Conservation (phyloP, 2,113 vertebrate species). For the Sitta europaea region DNA sequence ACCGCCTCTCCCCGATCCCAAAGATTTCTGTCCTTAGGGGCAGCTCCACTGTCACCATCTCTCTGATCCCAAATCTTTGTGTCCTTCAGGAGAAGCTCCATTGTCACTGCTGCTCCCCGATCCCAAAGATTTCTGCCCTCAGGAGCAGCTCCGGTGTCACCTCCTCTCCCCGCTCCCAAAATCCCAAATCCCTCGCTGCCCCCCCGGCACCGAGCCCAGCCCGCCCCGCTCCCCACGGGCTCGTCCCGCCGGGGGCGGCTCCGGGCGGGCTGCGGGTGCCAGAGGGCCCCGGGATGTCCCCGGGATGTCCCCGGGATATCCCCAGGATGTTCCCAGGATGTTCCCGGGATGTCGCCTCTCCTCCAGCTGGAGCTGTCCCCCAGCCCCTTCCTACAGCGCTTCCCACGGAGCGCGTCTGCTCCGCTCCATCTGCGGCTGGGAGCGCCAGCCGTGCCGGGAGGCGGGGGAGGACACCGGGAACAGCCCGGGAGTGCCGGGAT, state of each 20-base stretch:
- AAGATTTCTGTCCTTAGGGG: background rate
- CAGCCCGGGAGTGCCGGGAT: too few species aligned
- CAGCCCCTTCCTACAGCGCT: background rate
- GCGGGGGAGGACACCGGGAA: background rate
- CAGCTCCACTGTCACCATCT: too few species aligned
- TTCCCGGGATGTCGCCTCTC: background rate
- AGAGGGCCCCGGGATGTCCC: background rate
- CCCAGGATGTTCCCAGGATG: background rate
- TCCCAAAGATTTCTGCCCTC: background rate
- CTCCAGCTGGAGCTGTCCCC: background rate
- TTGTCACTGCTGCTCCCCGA: background rate
- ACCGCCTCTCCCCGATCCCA: background rate
- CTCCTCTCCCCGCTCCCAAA: fast-evolving
- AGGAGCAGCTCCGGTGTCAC: background rate
- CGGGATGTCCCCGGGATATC: background rate
- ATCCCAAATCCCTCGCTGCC: background rate
- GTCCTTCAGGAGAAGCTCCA: background rate
- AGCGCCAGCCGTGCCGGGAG: background rate
- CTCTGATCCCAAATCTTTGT: background rate
- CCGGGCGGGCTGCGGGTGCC: background rate
- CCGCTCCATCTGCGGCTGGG: background rate
- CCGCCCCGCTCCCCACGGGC: background rate
- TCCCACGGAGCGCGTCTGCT: background rate
- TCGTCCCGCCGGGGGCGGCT: background rate
- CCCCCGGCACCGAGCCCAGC: background rate